Evolutionary conservation across 2,888 invertebrate genomes (phyloP).

Genomic region (Ethmia dodecea): DNA sequence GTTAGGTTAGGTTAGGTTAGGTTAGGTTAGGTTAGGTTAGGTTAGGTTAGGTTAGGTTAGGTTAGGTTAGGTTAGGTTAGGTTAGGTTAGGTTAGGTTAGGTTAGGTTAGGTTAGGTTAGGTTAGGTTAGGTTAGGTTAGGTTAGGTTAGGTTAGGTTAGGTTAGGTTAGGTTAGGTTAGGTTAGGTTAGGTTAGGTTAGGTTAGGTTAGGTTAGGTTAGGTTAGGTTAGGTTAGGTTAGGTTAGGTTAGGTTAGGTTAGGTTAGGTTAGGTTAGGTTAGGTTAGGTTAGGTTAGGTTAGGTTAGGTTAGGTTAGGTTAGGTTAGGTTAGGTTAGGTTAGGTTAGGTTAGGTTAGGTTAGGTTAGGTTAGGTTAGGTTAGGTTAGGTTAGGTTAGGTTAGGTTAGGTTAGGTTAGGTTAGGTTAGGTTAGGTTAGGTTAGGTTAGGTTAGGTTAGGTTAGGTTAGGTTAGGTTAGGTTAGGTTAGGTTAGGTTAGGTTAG

Average conservation of each 20-base stretch:
- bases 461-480: background rate
- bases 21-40: constrained; percentile 15
- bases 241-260: background rate
- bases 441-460: background rate
- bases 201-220: background rate
- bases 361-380: background rate
- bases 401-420: background rate
- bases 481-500: background rate
- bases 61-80: constrained; percentile 11
- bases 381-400: background rate
- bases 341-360: background rate
- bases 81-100: constrained; percentile 1
- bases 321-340: background rate
- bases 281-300: background rate
- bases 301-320: background rate
- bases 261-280: background rate
- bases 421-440: background rate
- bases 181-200: background rate
- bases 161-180: background rate
- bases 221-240: background rate
- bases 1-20: constrained; percentile 15
- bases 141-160: background rate
- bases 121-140: background rate
- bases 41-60: constrained; percentile 15
- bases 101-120: background rate